Evolutionary conservation across 2,888 invertebrate genomes (phyloP).

Genomic region (Nemotelus pantherinus): DNA sequence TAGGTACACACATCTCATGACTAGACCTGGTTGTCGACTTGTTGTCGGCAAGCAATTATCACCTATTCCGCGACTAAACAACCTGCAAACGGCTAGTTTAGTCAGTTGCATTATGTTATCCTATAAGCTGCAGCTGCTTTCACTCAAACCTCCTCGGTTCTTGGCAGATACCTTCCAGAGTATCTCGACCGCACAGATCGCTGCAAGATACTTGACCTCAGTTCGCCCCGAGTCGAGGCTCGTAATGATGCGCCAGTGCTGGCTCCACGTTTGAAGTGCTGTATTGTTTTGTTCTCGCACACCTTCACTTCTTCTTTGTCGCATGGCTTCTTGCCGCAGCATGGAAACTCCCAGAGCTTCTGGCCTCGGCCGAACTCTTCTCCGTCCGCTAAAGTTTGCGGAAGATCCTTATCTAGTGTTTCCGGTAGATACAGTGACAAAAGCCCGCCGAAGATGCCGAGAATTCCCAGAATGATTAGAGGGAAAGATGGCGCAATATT

Average conservation of each 20-base stretch:
- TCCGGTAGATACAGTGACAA: constrained; percentile 85
- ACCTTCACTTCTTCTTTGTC: constrained; percentile 59
- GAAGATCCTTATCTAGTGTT: constrained; percentile 85
- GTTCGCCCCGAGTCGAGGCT: constrained; percentile 73
- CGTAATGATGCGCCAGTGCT: constrained; percentile 67
- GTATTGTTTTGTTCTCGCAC: constrained; percentile 48
- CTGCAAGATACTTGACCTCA: constrained; percentile 70
- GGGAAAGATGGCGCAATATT: constrained; percentile 78
- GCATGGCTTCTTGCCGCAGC: constrained; percentile 71
- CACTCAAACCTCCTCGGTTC: background rate
- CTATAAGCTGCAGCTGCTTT: background rate
- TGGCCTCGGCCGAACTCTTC: constrained; percentile 86
- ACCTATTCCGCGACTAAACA: too few relatives aligned
- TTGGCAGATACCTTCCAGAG: constrained; percentile 60
- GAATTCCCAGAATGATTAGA: constrained; percentile 78
- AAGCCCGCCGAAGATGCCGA: constrained; percentile 79
- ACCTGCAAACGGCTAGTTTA: background rate
- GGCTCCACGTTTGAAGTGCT: constrained; percentile 60
- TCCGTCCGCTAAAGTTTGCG: constrained; percentile 86
- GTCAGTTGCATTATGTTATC: background rate
- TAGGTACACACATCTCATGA: constrained; percentile 4
- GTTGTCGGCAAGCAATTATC: too few relatives aligned
- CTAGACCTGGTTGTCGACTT: constrained; percentile 14
- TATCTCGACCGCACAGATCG: constrained; percentile 67
- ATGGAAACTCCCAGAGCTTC: constrained; percentile 84